Evolutionary conservation across 2,113 vertebrate species (phyloP).

Genomic region (Calidris pygmaea): DNA sequence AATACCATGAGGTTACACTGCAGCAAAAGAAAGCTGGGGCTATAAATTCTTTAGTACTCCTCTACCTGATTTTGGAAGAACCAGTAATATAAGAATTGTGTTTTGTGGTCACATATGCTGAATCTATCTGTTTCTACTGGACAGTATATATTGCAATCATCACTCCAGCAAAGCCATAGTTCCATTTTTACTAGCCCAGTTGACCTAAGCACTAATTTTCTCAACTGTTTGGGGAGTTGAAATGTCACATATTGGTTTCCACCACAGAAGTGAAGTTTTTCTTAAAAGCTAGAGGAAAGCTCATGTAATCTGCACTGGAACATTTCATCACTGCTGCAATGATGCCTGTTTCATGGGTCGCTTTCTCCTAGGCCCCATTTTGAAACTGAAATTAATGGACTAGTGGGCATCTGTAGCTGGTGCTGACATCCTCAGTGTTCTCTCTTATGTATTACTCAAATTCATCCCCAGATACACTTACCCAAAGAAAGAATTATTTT

Average conservation of each 20-base stretch:
- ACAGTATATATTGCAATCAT: neutral
- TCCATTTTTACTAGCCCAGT: neutral
- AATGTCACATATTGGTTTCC: neutral
- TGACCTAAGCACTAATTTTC: neutral
- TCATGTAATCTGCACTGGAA: neutral
- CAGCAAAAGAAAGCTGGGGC: neutral
- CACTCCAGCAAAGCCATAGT: neutral
- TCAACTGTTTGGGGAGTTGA: neutral
- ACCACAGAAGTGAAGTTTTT: neutral
- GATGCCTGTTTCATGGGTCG: neutral
- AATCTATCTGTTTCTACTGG: neutral
- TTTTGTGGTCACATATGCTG: neutral
- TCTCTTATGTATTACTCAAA: neutral
- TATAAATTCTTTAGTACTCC: neutral
- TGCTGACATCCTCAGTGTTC: neutral
- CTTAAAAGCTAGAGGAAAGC: neutral
- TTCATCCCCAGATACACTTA: neutral
- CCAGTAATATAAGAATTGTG: neutral
- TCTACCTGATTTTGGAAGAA: neutral
- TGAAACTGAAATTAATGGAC: neutral
- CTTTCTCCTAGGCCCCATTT: neutral
- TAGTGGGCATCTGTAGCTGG: neutral
- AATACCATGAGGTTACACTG: neutral
- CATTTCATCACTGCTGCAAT: neutral
- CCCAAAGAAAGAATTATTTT: neutral